A percentile compares a stretch with the other conserved stretches of the same genome.
These are phyloP conservation scores for Neoscelio sp. DNA, from an alignment of 2,888 invertebrate species.

Conservation along the genomic window DNA sequence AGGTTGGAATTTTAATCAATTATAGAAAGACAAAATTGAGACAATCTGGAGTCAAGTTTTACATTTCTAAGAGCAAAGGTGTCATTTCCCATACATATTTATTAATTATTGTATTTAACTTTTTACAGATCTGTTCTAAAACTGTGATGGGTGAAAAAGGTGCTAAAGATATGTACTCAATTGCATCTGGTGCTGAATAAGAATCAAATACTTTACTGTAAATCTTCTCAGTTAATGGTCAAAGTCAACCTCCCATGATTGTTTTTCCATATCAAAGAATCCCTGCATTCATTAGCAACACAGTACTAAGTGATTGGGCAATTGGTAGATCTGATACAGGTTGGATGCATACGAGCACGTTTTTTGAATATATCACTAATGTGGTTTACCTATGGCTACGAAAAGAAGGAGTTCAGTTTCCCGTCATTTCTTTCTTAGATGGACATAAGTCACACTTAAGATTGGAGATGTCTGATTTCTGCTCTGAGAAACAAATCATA, in stretches of 20 bases:
- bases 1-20: too few relatives aligned
- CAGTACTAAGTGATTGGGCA: conserved; percentile 69
- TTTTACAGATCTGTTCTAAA: conserved; percentile 62
- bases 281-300: conserved; percentile 57
- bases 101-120: too few relatives aligned
- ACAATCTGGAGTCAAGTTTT: too few relatives aligned
- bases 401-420: conserved; percentile 69
- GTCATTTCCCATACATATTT: too few relatives aligned
- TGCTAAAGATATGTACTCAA: conserved; percentile 65
- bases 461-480: conserved; percentile 70
- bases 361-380: conserved; percentile 78
- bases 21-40: too few relatives aligned
- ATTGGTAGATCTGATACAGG: conserved; percentile 75
- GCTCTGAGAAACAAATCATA: conserved; percentile 71
- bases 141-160: conserved; percentile 65
- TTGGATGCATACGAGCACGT: conserved; percentile 77
- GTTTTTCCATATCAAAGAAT: conserved; percentile 44
- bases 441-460: conserved; percentile 73
- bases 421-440: conserved; percentile 73
- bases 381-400: conserved; percentile 73
- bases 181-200: conserved; percentile 67
- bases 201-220: conserved; percentile 68
- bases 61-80: too few relatives aligned
- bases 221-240: conserved; percentile 71
- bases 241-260: conserved; percentile 65